Evolutionary conservation across 2,797 vertebrate genomes (phyloP).

Genomic region (Characodon lateralis): DNA sequence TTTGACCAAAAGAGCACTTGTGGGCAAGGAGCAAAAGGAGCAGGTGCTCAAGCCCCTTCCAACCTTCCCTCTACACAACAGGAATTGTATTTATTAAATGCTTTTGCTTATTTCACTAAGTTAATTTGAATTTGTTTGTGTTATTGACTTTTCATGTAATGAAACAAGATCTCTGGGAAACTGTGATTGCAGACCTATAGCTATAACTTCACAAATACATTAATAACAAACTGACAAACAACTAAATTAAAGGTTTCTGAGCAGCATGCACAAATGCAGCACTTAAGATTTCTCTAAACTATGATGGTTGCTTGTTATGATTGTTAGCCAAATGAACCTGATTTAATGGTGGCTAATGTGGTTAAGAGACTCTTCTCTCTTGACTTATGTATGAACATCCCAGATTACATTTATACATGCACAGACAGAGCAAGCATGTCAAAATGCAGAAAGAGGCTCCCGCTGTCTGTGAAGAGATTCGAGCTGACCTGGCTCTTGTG

Average conservation of each 20-base stretch:
- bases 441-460: slow-evolving; percentile 37
- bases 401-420: neutral
- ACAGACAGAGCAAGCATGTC: slow-evolving; percentile 28
- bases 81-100: neutral
- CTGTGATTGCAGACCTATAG: no score
- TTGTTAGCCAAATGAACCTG: neutral
- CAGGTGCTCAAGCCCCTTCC: no score
- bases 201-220: neutral
- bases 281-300: neutral
- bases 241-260: neutral
- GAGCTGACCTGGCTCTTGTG: slow-evolving; percentile 63
- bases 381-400: neutral
- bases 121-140: neutral
- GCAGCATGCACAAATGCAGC: neutral
- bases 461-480: slow-evolving; percentile 55
- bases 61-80: neutral
- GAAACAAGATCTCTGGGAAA: neutral
- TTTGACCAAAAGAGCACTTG: no score
- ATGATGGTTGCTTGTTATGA: neutral
- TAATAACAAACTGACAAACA: neutral
- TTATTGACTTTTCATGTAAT: neutral
- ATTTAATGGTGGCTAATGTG: neutral
- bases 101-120: neutral
- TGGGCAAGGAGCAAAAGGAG: no score
- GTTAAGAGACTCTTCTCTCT: neutral